Evolutionary conservation across 2,113 vertebrate species (phyloP).

Genomic region (Clarias gariepinus): DNA sequence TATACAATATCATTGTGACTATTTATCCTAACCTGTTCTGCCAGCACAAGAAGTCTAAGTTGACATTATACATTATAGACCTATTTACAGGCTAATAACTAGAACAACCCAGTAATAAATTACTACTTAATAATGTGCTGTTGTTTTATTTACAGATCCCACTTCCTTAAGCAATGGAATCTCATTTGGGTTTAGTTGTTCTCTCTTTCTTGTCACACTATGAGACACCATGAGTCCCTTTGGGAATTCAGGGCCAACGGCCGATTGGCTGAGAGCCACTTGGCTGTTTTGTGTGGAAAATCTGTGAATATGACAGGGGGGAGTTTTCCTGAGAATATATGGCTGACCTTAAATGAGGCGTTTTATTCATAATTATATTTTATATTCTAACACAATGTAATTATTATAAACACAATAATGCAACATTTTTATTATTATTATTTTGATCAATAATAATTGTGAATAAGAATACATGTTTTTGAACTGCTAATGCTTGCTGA

Average conservation of each 20-base stretch:
- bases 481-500: background rate
- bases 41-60: background rate
- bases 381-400: background rate
- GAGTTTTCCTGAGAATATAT: background rate
- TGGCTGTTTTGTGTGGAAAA: constrained; percentile 15
- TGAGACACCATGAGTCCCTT: background rate
- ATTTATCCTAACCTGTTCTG: background rate
- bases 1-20: background rate
- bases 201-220: background rate
- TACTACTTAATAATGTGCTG: background rate
- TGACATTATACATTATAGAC: background rate
- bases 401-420: too few relatives aligned
- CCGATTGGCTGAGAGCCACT: constrained; percentile 1
- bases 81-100: background rate
- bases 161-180: background rate
- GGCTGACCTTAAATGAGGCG: background rate
- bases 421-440: background rate
- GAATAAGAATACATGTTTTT: background rate
- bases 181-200: background rate
- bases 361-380: background rate
- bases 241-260: background rate
- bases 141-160: background rate
- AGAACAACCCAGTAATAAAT: background rate
- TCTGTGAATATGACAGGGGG: constrained; percentile 1
- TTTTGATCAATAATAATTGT: background rate